Conservation (phyloP, 2,888 invertebrate species). For the Lepidonotus clava region DNA sequence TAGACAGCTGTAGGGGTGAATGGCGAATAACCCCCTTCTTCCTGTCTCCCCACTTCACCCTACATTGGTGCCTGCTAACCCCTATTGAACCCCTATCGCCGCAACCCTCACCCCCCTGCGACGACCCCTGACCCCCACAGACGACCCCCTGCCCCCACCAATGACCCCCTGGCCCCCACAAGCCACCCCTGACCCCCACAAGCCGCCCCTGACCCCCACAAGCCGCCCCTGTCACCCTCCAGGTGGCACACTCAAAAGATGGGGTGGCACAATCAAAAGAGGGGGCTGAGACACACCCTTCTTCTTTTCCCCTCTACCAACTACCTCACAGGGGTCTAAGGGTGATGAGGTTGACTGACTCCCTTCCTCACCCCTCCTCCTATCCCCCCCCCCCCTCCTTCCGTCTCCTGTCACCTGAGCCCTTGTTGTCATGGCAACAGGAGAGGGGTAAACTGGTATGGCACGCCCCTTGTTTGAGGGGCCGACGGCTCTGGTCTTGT, state of each 20-base stretch:
- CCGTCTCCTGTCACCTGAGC: neutral
- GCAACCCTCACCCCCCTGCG: neutral
- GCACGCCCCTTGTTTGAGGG: neutral
- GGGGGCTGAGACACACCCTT: too few relatives aligned
- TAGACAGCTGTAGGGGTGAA: neutral
- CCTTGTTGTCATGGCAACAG: neutral
- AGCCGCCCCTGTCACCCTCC: neutral
- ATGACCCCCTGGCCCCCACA: neutral
- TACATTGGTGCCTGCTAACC: neutral
- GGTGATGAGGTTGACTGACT: too few relatives aligned
- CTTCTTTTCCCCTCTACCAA: too few relatives aligned
- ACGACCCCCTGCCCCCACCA: neutral
- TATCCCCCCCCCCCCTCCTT: neutral
- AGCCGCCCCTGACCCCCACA: neutral
- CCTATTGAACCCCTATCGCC: neutral
- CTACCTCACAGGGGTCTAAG: too few relatives aligned
- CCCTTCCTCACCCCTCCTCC: neutral
- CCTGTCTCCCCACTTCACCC: conserved; percentile 23
- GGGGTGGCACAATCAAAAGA: conserved; percentile 1
- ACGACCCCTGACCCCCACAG: neutral
- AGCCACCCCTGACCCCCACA: neutral
- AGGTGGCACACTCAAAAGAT: neutral
- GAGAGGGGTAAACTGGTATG: neutral
- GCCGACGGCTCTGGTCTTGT: too few relatives aligned
- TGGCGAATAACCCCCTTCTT: too few relatives aligned